A percentile compares a stretch with the other conserved stretches of the same genome.
phyloP scores from a whole-genome alignment of 53 echinoderm and acorn worm genomes.

The Stichopus horrens region DNA sequence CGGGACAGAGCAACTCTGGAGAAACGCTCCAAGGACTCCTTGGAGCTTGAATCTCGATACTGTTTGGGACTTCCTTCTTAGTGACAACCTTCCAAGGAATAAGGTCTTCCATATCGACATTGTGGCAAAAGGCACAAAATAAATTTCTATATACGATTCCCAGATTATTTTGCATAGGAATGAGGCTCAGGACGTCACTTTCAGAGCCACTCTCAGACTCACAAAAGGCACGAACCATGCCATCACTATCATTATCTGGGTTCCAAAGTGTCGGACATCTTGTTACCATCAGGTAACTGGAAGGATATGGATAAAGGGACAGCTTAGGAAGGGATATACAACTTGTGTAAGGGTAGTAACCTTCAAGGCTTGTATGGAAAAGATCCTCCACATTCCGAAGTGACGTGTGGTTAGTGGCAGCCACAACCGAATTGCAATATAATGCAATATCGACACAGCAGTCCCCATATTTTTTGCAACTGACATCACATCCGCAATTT shows the following conservation, averaged over 20 bases:
- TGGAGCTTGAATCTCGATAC: background rate
- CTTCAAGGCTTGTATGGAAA: background rate
- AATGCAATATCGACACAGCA: constrained; percentile 6
- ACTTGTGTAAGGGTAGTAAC: background rate
- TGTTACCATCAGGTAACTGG: background rate
- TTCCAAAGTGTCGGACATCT: background rate
- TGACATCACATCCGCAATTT: constrained; percentile 8
- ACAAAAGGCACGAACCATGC: background rate
- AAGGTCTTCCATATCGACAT: background rate
- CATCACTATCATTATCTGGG: background rate
- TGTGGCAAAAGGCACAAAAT: constrained; percentile 24
- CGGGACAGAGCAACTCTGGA: background rate
- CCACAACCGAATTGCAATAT: background rate
- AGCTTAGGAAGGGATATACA: background rate
- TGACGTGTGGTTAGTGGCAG: background rate
- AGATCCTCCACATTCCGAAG: background rate
- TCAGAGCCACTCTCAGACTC: background rate
- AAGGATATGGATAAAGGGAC: background rate
- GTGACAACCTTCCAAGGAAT: constrained; percentile 9
- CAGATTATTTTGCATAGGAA: background rate
- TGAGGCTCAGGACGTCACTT: background rate
- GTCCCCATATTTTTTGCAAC: background rate
- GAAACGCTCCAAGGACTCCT: constrained; percentile 23
- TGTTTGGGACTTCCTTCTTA: background rate
- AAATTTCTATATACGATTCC: constrained; percentile 22